Evolutionary conservation across 2,888 invertebrate genomes (phyloP).

Genomic region (Marasmarcha lunaedactyla): DNA sequence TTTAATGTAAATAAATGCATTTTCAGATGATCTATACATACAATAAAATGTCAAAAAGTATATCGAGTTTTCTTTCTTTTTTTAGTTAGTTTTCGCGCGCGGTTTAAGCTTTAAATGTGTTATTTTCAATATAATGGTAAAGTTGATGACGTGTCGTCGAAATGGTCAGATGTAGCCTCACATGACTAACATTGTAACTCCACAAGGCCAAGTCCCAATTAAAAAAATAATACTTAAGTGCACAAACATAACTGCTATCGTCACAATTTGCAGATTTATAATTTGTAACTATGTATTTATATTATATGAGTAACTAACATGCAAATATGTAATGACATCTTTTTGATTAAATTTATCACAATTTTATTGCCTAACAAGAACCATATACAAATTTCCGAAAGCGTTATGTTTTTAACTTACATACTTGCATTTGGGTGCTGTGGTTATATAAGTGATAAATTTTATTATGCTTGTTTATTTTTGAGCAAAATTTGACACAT

Average conservation of each 20-base stretch:
- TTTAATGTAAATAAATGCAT: slow-evolving; percentile 68
- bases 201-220: slow-evolving; percentile 71
- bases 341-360: slow-evolving; percentile 42
- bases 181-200: slow-evolving; percentile 67
- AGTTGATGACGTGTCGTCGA: slow-evolving; percentile 66
- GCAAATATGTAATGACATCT: slow-evolving; percentile 67
- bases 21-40: slow-evolving; percentile 57
- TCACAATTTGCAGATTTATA: slow-evolving; percentile 58
- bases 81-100: slow-evolving; percentile 34
- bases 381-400: slow-evolving; percentile 25
- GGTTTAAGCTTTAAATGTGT: slow-evolving; percentile 19
- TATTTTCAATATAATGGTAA: slow-evolving; percentile 33
- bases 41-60: slow-evolving; percentile 64
- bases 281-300: slow-evolving; percentile 67
- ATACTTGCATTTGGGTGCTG: slow-evolving; percentile 70
- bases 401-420: slow-evolving; percentile 58
- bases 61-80: slow-evolving; percentile 51
- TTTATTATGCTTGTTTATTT: slow-evolving; percentile 62
- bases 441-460: slow-evolving; percentile 66
- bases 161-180: slow-evolving; percentile 58
- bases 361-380: slow-evolving; percentile 55
- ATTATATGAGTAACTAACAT: slow-evolving; percentile 70
- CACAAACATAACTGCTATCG: slow-evolving; percentile 66
- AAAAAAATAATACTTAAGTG: slow-evolving; percentile 58
- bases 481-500: slow-evolving; percentile 45